phyloP scores from a whole-genome alignment of 2,113 vertebrate species.

The Ochotona curzoniae region DNA sequence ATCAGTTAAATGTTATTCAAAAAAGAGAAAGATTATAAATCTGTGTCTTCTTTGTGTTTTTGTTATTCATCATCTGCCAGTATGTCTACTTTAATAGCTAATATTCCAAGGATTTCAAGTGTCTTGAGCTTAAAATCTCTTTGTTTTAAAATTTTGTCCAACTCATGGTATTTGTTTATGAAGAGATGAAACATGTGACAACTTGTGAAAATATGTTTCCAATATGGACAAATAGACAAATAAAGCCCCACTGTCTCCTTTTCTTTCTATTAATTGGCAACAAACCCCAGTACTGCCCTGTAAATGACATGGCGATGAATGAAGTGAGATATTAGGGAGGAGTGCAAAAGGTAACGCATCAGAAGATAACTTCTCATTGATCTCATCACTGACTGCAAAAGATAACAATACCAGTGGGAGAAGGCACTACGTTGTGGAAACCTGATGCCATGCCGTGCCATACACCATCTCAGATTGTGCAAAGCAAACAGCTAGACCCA shows the following conservation, averaged over 20 bases:
- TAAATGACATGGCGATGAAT: neutral
- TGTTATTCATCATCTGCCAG: neutral
- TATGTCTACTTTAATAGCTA: neutral
- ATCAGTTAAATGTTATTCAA: neutral
- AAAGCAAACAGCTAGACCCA: neutral
- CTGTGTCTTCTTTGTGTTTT: neutral
- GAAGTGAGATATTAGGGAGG: neutral
- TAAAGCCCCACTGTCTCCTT: neutral
- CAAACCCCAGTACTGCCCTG: neutral
- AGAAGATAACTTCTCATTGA: neutral
- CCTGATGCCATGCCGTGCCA: neutral
- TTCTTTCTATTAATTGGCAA: neutral
- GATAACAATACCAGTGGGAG: neutral
- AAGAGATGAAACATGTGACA: neutral
- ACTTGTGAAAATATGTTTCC: neutral
- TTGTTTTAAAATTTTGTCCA: slow-evolving; percentile 14
- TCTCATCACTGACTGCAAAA: neutral
- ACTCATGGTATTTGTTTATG: slow-evolving; percentile 11
- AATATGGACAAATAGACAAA: neutral
- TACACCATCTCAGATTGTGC: neutral
- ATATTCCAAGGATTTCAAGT: neutral
- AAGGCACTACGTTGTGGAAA: neutral
- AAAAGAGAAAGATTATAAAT: slow-evolving; percentile 6
- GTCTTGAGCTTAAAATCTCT: neutral
- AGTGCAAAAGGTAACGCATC: neutral